These are phyloP conservation scores for Trachelipus rathkii DNA, from an alignment of 1,140 invertebrate species.

Conservation along the genomic window DNA sequence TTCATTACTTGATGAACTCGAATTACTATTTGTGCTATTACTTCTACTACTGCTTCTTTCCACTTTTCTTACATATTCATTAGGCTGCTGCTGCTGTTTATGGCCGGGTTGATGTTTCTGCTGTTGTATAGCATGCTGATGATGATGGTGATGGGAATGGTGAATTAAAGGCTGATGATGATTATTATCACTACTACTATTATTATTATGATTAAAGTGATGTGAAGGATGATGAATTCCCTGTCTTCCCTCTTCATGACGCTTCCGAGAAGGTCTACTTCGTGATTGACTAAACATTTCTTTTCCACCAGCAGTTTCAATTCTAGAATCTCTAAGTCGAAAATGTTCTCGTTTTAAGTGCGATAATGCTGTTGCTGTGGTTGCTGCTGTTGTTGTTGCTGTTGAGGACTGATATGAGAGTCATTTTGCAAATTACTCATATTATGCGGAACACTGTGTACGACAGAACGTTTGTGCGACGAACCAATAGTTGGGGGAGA, in stretches of 20 bases:
- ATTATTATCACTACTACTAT: slow-evolving; percentile 1
- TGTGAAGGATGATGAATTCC: slow-evolving; percentile 48
- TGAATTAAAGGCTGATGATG: slow-evolving; percentile 29
- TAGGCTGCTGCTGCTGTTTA: background rate
- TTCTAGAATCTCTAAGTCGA: slow-evolving; percentile 57
- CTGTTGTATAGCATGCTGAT: slow-evolving; percentile 22
- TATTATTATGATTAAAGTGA: slow-evolving; percentile 20
- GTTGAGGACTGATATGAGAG: background rate
- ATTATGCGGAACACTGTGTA: background rate
- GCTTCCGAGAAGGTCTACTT: slow-evolving; percentile 62
- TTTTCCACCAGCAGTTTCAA: slow-evolving; percentile 79
- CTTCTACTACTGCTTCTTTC: slow-evolving; percentile 38
- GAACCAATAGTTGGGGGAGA: background rate
- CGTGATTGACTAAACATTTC: slow-evolving; percentile 79
- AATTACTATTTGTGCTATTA: slow-evolving; percentile 32
- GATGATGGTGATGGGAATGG: slow-evolving; percentile 35
- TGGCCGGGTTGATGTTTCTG: slow-evolving; percentile 24
- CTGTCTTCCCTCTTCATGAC: slow-evolving; percentile 50
- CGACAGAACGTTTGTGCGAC: background rate
- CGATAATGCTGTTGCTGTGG: background rate
- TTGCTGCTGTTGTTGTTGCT: too few species aligned
- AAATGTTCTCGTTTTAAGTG: slow-evolving; percentile 33
- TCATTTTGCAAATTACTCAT: background rate
- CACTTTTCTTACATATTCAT: background rate
- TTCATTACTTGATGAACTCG: slow-evolving; percentile 19